Evolutionary conservation across 1,140 invertebrate species (phyloP).

Genomic region (Drosophila orena): DNA sequence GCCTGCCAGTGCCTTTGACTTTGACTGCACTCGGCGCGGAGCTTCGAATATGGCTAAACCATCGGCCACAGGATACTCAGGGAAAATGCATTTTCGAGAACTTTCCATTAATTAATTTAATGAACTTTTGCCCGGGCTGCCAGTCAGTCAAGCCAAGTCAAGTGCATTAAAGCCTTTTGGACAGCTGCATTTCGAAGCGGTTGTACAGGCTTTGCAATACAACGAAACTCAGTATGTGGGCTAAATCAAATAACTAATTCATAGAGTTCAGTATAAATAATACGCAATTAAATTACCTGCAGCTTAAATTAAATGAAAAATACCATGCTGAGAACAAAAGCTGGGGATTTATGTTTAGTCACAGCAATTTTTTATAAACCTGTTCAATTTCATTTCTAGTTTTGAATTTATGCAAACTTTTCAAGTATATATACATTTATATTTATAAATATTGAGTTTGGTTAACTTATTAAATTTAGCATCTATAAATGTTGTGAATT

Average conservation of each 20-base stretch:
- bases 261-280: constrained; percentile 5
- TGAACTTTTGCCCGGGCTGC: constrained; percentile 30
- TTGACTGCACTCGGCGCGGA: constrained; percentile 7
- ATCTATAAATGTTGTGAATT: too few relatives aligned
- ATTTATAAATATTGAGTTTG: too few relatives aligned
- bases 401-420: neutral
- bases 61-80: constrained; percentile 37
- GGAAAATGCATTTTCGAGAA: constrained; percentile 25
- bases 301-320: neutral
- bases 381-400: neutral
- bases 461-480: too few relatives aligned
- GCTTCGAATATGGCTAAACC: constrained; percentile 13
- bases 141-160: constrained; percentile 32
- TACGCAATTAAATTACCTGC: neutral
- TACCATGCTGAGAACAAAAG: constrained; percentile 3
- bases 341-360: neutral
- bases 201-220: constrained; percentile 23
- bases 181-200: constrained; percentile 29
- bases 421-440: neutral
- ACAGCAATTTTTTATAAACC: neutral
- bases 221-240: constrained; percentile 19
- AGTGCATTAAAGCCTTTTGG: constrained; percentile 37
- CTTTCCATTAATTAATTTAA: constrained; percentile 53
- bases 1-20: constrained; percentile 52
- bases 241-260: constrained; percentile 4